Evolutionary conservation across 2,888 invertebrate species (phyloP).

Genomic region (Saturnia pavonia): DNA sequence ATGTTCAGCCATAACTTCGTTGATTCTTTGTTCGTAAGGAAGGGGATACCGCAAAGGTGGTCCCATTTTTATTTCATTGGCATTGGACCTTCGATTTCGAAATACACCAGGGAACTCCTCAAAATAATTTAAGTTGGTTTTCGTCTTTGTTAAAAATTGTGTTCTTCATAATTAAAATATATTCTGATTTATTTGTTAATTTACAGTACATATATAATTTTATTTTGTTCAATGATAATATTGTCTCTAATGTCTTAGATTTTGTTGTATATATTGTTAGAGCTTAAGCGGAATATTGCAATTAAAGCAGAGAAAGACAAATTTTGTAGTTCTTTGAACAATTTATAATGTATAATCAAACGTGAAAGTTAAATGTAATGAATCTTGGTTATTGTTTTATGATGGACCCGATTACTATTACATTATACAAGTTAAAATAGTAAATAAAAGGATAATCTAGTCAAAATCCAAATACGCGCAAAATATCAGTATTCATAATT

Average conservation of each 20-base stretch:
- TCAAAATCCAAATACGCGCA: conserved; percentile 44
- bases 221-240: no score
- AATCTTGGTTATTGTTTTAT: not conserved
- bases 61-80: no score
- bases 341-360: not conserved
- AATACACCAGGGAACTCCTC: no score
- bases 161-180: not conserved
- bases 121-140: no score
- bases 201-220: not conserved
- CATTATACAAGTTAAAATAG: not conserved
- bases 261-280: not conserved
- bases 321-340: not conserved
- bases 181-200: not conserved
- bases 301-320: not conserved
- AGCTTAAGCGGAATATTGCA: not conserved
- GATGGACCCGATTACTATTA: not conserved
- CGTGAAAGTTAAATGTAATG: not conserved
- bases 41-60: no score
- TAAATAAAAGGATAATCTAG: conserved; percentile 53
- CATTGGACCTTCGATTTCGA: no score
- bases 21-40: no score
- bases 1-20: no score
- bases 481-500: conserved; percentile 42
- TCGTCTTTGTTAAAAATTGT: no score
- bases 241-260: not conserved